Evolutionary conservation across 2,888 invertebrate genomes (phyloP).

Genomic region (Ormyrus nitidulus): DNA sequence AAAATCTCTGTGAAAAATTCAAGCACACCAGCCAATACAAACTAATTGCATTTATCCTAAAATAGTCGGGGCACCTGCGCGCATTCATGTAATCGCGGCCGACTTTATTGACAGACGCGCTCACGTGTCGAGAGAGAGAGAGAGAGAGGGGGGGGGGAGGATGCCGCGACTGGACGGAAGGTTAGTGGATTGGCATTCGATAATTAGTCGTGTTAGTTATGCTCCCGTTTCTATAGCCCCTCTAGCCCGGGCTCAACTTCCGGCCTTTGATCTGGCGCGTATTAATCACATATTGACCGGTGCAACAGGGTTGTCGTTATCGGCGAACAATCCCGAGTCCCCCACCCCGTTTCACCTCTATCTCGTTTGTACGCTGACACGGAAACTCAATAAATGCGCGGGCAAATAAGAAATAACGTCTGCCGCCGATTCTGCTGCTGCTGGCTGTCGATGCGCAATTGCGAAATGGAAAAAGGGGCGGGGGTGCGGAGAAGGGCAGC

Average conservation of each 20-base stretch:
- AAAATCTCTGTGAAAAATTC: conserved; percentile 23
- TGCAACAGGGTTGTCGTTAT: conserved; percentile 42
- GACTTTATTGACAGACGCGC: conserved; percentile 21
- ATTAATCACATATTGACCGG: conserved; percentile 64
- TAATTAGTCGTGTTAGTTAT: conserved; percentile 66
- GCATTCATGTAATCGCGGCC: conserved; percentile 19
- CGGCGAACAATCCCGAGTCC: conserved; percentile 23
- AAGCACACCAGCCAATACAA: conserved; percentile 1
- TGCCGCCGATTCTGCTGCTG: background rate
- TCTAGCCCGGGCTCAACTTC: conserved; percentile 17
- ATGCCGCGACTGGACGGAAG: conserved; percentile 38
- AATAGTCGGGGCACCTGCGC: conserved; percentile 14
- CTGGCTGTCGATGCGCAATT: background rate
- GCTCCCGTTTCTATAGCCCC: conserved; percentile 57
- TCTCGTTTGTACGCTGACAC: conserved; percentile 42
- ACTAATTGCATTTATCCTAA: conserved; percentile 45
- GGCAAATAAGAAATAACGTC: conserved; percentile 33
- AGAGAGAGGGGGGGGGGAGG: background rate
- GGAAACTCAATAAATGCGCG: conserved; percentile 45
- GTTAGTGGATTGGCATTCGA: conserved; percentile 63
- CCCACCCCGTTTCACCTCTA: background rate
- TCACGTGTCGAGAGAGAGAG: background rate
- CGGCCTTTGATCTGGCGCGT: conserved; percentile 62
- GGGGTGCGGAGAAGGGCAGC: background rate
- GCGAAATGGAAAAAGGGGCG: conserved; percentile 13